phyloP scores from a whole-genome alignment of 2,797 vertebrate species.

The Amazona ochrocephala region DNA sequence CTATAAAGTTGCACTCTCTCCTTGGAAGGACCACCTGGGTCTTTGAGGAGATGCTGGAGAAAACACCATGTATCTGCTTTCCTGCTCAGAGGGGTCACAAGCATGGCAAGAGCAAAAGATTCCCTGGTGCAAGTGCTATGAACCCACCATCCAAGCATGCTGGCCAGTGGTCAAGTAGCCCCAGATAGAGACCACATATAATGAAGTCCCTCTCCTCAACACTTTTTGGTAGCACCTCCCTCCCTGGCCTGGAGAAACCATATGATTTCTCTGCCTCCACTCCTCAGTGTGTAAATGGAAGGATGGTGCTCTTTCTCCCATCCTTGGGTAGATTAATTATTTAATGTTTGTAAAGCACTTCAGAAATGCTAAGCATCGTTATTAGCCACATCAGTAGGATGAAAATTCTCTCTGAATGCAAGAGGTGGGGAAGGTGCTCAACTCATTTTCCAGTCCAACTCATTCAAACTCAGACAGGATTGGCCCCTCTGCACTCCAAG shows the following conservation, averaged over 20 bases:
- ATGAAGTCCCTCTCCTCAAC: rapidly evolving
- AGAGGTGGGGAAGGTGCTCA: rapidly evolving
- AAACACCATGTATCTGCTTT: not conserved
- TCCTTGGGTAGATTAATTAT: slow-evolving; percentile 4
- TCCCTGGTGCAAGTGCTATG: no score
- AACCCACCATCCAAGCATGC: not conserved
- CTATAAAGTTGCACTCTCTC: rapidly evolving
- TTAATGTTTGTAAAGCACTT: slow-evolving; percentile 47
- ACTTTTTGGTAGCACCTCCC: not conserved
- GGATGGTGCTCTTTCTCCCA: not conserved
- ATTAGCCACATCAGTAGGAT: not conserved
- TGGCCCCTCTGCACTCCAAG: not conserved
- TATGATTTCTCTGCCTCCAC: not conserved
- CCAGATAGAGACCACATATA: rapidly evolving
- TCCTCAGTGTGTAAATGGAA: not conserved
- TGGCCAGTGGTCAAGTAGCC: not conserved
- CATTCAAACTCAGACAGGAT: not conserved
- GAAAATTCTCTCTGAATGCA: rapidly evolving
- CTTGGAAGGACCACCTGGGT: not conserved
- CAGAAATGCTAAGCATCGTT: not conserved
- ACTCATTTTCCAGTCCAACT: not conserved
- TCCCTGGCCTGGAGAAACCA: not conserved
- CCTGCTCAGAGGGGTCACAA: not conserved
- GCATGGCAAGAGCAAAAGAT: not conserved
- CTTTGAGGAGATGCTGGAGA: not conserved